Base-by-base conservation (phyloP, 1,140 invertebrate genomes). In the Caerostris darwini region DNA sequence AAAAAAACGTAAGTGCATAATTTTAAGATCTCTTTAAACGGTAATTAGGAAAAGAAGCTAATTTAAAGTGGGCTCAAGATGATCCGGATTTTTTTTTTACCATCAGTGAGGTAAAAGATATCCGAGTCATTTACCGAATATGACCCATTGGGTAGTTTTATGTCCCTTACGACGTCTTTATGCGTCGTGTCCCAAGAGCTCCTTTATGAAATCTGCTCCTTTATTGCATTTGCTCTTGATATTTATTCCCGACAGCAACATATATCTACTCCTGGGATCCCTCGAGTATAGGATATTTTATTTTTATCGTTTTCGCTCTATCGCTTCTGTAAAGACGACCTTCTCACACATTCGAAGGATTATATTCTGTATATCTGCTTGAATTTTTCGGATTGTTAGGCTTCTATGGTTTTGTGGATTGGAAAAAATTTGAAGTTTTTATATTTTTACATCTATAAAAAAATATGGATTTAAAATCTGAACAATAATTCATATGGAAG, bases 51-150 rank as follows among this genome's bases (percentile, higher is more conserved):
- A 57, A 83, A 17, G 10, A n/a, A 83, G 54, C 82, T 83, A 83
- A 83, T 83, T 57, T 83, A 83, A 83, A 57, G 14, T 2, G 7
- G 14, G 14, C 17, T 19, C 10, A 57, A 83, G 54, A 34, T 8
- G 14, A 34, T n/a, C 6, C 7, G 61, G 61, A 5, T 8, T 83
- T n/a, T 58, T 83, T 83, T 83, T 58, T 17, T 14, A 83, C 19
- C n/a, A 19, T 12, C 34, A 56, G 1, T 57, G 53, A 83, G 53
- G 82, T 56, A 34, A 58, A 54, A 58, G n/a, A 12, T 19, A 83
- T 83, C 82, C 14, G 82, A 57, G 54, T 83, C 82, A 58, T 83
- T 83, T 83, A 83, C 53, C 17, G 54, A 83, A 83, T 83, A 83
- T 56, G 82, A 58, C 34, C 82, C 82, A 83, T 83, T 83, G 2